phyloP scores from a whole-genome alignment of 2,888 invertebrate species.

The Harmothoe impar region DNA sequence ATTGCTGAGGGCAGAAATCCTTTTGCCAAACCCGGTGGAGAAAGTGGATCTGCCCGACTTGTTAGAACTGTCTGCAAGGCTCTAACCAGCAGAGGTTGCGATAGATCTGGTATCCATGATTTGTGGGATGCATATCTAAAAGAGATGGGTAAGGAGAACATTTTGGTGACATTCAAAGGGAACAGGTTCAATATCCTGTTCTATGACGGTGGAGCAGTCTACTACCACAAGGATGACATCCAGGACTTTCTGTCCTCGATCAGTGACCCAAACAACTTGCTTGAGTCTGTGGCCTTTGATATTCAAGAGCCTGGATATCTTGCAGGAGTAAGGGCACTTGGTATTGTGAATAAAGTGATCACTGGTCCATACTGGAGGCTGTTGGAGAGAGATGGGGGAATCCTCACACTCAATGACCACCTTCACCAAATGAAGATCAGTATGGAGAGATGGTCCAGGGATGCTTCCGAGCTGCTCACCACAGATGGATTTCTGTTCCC shows the following conservation, averaged over 20 bases:
- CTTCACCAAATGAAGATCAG: conserved; percentile 37
- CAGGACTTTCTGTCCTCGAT: not conserved
- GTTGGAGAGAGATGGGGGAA: not conserved
- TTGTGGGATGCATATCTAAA: conserved; percentile 1
- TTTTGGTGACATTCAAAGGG: conserved; percentile 25
- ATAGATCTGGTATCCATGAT: not conserved
- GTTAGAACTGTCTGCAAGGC: conserved; percentile 19
- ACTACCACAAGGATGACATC: conserved; percentile 25
- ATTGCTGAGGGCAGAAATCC: conserved; percentile 14
- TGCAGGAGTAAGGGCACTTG: conserved; percentile 40
- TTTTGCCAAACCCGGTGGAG: not conserved
- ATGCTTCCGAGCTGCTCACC: too few species aligned
- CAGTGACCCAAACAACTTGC: not conserved
- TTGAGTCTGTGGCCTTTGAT: not conserved
- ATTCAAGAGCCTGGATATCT: not conserved
- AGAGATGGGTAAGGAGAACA: not conserved
- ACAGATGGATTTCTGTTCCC: too few species aligned
- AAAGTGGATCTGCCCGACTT: conserved; percentile 2
- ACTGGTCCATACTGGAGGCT: conserved; percentile 50
- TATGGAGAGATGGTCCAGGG: conserved; percentile 17
- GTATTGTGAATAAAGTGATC: conserved; percentile 35
- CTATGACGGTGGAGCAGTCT: conserved; percentile 5
- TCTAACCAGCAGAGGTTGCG: not conserved
- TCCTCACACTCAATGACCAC: not conserved
- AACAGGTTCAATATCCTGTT: conserved; percentile 52